Base-by-base conservation (phyloP, 2,888 invertebrate genomes). In the Phanerotoma sp. region DNA sequence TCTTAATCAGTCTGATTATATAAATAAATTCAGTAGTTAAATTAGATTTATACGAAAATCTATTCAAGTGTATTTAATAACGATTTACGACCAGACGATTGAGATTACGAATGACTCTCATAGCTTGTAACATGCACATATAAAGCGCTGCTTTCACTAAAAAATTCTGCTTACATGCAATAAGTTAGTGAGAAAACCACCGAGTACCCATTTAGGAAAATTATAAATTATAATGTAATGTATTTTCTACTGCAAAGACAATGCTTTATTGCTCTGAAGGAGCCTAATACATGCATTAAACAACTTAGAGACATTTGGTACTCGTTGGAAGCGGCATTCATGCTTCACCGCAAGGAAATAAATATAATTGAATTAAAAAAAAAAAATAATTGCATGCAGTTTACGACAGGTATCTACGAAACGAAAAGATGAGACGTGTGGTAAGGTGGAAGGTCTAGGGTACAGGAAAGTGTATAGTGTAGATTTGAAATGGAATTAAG, bases 341-440 rank as follows among this genome's bases (percentile, higher is more conserved):
- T 62, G 61, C 62, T 46, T 45, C 49, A 58, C 54, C 49, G 37
- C 30, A 16, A 52, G 28, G 46, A 47, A 47, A 38, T 38, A 38
- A 22, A 38, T 49, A 46, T 52, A 32, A 47, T 20, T 41, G 33
- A 40, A 44, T 49, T 13, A 41, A 33, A 11, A 38, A 51, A 11
- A 48, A 49, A 46, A 50, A 54, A 57, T 38, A 61, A 56, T 50
- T 50, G 30, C 69, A 65, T 64, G 67, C 68, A 61, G 46, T 55
- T 59, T 56, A 63, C 60, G 59, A 62, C 59, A 62, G 62, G 61
- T 63, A 62, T 62, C 62, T 62, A 63, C 66, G 63, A 66, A 67
- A 65, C 64, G 61, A 65, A 67, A 63, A 64, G 66, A 63, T 69
- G 67, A 68, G 70, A 69, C 74, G 70, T 60, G 64, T 68, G 66